Base-by-base conservation (phyloP, 64 coral and sea anemone species). In the Catalaphyllia jardinei region DNA sequence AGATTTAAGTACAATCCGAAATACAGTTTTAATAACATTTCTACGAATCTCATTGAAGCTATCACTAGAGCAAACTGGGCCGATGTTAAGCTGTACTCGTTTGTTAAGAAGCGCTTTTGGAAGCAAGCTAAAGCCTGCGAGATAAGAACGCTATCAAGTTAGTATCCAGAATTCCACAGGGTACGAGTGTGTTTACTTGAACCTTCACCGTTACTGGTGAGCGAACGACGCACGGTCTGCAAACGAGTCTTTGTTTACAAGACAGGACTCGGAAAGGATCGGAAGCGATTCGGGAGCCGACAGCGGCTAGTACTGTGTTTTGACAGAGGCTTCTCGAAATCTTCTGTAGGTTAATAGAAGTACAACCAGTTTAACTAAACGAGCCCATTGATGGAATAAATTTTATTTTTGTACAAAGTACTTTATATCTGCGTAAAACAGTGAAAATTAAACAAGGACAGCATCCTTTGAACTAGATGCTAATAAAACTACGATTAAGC, bases 61-160 rank as follows among this genome's bases (percentile, higher is more conserved):
- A 74, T 96, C 19, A 87, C 29, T 17, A 87, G 62, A 29, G 83
- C 87, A 0, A 96, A 96, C 52, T 87, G 75, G 74, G 95, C 91
- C 1, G 95, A 96, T 77, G 39, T 83, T 1, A 91, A 90, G 50
- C 85, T 96, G 25, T 96, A 96, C 35, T 62, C 86, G 14, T 93
- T 90, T 93, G 38, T 96, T 16, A 49, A 71, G 76, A 59, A 83
- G 71, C 80, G 88, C 15, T 96, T 96, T 64, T 87, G 52, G 88
- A 39, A 78, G n/a, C 95, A 96, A 82, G 95, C 73, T 69, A 90
- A 77, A 29, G 52, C 82, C 55, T 96, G 95, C 87, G 83, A 82
- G 0, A 80, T 96, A 38, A 72, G 19, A 12, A 29, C 72, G 46
- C 19, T 71, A 13, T 38, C 64, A 10, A 69, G 4, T 20, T 20